phyloP scores from a whole-genome alignment of 2,113 vertebrate species.

The Crotalus viridis region DNA sequence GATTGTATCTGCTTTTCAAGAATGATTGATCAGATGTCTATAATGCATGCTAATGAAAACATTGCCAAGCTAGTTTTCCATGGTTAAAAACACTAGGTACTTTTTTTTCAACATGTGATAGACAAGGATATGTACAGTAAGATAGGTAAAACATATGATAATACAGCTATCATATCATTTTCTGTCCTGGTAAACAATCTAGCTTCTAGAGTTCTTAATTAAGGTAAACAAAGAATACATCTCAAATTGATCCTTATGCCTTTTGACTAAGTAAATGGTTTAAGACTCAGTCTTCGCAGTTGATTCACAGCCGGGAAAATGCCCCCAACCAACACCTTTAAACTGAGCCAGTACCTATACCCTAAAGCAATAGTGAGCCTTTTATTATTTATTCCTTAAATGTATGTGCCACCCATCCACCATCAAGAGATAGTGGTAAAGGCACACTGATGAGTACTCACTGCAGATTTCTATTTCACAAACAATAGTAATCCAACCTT shows the following conservation, averaged over 20 bases:
- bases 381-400: neutral
- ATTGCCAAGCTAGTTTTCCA: conserved; percentile 67
- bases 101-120: conserved; percentile 32
- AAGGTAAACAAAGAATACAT: neutral
- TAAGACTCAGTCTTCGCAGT: neutral
- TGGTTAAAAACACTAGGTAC: conserved; percentile 67
- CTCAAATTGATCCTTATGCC: neutral
- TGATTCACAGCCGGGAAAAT: neutral
- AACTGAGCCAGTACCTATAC: neutral
- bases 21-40: conserved; percentile 76
- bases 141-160: conserved; percentile 28
- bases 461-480: neutral
- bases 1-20: conserved; percentile 74
- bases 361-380: neutral
- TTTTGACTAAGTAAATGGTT: neutral
- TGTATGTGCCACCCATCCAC: neutral
- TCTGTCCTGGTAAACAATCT: neutral
- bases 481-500: neutral
- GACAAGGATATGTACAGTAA: conserved; percentile 23
- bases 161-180: conserved; percentile 17
- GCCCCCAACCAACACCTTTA: neutral
- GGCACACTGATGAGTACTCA: neutral
- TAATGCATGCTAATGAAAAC: conserved; percentile 70
- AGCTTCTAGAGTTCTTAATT: neutral
- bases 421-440: neutral